Conservation (phyloP, 1,140 invertebrate genomes). For the Contarinia nasturtii region DNA sequence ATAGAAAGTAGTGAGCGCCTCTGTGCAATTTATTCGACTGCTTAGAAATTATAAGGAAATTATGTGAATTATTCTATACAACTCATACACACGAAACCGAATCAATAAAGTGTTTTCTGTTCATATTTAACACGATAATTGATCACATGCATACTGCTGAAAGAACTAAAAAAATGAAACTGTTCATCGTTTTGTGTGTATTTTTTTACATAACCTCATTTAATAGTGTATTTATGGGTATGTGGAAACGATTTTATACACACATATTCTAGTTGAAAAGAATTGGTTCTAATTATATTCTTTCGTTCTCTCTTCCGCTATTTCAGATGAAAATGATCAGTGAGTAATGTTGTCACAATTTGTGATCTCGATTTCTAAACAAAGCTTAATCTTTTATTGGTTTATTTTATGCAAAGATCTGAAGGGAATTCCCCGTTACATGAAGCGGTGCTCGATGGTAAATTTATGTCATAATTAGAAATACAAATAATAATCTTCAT, state of each 20-base stretch:
- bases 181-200: background rate
- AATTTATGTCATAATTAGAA: background rate
- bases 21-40: background rate
- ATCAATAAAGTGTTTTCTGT: background rate
- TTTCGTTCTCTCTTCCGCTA: background rate
- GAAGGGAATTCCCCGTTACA: background rate
- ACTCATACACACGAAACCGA: background rate
- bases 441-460: background rate
- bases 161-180: background rate
- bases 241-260: background rate
- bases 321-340: background rate
- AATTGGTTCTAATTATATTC: background rate
- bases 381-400: background rate
- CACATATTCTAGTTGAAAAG: background rate
- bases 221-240: background rate
- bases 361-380: background rate
- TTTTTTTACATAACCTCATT: background rate
- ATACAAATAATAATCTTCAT: background rate
- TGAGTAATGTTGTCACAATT: conserved; percentile 1
- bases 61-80: background rate
- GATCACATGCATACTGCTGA: background rate
- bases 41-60: background rate
- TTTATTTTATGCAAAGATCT: background rate
- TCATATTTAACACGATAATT: background rate
- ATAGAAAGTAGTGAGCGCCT: too few relatives aligned